Evolutionary conservation across 2,113 vertebrate species (phyloP).

Genomic region (Scartelaos histophorus): DNA sequence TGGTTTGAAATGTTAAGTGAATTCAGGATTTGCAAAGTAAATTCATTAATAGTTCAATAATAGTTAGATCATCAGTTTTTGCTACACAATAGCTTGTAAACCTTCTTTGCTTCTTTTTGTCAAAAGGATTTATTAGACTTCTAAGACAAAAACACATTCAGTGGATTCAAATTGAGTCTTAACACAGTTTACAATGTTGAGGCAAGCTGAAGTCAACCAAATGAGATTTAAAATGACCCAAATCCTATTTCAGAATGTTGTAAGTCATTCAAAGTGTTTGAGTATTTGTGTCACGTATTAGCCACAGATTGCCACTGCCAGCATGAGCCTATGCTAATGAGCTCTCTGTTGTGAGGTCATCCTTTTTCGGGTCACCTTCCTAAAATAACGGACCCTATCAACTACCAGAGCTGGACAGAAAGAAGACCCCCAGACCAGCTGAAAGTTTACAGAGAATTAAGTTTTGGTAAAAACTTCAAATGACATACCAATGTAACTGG

Average conservation of each 20-base stretch:
- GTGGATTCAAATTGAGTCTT: neutral
- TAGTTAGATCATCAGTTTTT: neutral
- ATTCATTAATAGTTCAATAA: too few relatives aligned
- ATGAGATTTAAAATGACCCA: neutral
- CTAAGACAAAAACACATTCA: too few relatives aligned
- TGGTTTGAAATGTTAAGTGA: neutral
- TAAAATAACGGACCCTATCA: conserved; percentile 33
- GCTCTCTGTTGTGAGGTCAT: conserved; percentile 38
- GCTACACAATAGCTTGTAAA: neutral
- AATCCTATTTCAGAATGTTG: neutral
- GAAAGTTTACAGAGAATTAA: conserved; percentile 34
- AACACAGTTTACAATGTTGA: too few relatives aligned
- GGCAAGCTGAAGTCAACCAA: neutral
- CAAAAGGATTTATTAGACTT: too few relatives aligned
- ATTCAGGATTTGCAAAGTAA: neutral
- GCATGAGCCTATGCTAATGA: conserved; percentile 41
- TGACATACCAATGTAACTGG: neutral
- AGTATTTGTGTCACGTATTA: neutral
- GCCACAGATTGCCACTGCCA: conserved; percentile 5
- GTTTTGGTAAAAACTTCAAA: conserved; percentile 13
- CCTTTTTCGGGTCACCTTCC: conserved; percentile 44
- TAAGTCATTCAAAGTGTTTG: conserved; percentile 2
- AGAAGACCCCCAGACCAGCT: neutral
- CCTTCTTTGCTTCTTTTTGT: neutral
- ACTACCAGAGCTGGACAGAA: conserved; percentile 15